Evolutionary conservation across 2,113 vertebrate genomes (phyloP), one percentile per base, ranked within the genome.

Genomic region (Sylvilagus bachmani): DNA sequence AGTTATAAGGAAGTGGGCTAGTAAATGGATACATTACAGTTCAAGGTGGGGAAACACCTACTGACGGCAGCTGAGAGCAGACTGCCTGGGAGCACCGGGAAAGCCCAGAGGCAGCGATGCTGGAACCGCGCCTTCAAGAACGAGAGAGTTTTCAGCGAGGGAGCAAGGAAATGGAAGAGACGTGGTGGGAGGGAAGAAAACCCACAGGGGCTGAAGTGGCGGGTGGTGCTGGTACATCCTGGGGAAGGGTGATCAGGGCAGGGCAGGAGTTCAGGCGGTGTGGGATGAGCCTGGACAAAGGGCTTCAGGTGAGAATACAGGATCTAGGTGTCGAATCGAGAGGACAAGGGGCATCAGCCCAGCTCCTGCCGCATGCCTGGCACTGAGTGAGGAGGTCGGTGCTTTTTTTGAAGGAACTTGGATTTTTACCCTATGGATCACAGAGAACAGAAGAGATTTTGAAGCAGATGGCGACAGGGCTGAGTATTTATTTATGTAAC

Each of bases 121-220:
- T 44, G 69, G 19, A 64, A 75, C 16, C 4, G 4, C 38, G 29
- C 58, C 86, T 66, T 82, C 49, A 85, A 87, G 80, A 74, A 29
- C 80, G 64, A 96, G 53, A 81, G 70, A 85, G 79, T 86, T 87
- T 84, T 88, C 62, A 38, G 61, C 25, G 13, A 62, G 78, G 17
- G 27, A 49, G 33, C 33, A 82, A 61, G 62, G 64, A 75, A 81
- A 87, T 49, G 55, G 17, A 73, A 69, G 14, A 29, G 16, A 44
- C 44, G 74, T 38, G 51, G 29, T 55, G 38, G 27, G 61, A 90
- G 21, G 61, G 17, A 79, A 51, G 87, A 51, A 71, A 24, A 55
- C 10, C 19, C 21, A 22, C 24, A 77, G 67, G 66, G 64, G 33
- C 17, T 71, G 25, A 88, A 58, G 58, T 79, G 66, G 36, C 21